phyloP scores from a whole-genome alignment of 2,797 vertebrate species.

The Iguana delicatissima region DNA sequence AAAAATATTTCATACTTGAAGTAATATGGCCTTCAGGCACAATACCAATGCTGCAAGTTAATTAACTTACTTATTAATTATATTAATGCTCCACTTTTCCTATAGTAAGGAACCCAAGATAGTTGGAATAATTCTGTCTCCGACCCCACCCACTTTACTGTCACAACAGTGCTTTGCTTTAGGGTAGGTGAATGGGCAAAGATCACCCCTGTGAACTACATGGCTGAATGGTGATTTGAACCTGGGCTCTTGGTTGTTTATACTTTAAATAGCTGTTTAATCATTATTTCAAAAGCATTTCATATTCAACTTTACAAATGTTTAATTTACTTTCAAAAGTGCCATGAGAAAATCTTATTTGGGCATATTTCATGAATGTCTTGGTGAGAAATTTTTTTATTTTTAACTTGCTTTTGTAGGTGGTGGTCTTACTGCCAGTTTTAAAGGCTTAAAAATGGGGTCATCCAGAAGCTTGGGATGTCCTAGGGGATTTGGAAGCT shows the following conservation, averaged over 20 bases:
- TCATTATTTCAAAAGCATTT: constrained; percentile 17
- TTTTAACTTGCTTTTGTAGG: background rate
- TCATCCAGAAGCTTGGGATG: too few species aligned
- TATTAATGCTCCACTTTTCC: background rate
- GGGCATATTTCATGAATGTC: background rate
- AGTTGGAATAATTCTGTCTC: background rate
- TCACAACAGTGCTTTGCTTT: background rate
- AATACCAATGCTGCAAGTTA: background rate
- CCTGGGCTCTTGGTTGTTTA: constrained; percentile 1
- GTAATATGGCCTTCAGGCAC: background rate
- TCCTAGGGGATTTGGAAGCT: too few species aligned
- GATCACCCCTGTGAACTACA: background rate
- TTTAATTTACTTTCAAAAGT: constrained; percentile 4
- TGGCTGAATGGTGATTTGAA: background rate
- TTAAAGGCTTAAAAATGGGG: background rate
- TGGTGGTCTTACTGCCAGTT: background rate
- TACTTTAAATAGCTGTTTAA: constrained; percentile 24
- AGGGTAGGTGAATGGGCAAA: background rate
- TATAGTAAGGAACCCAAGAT: background rate
- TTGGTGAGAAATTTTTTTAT: background rate
- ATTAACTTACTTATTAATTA: constrained; percentile 1
- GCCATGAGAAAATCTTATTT: background rate
- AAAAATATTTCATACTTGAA: background rate
- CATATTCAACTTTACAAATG: constrained; percentile 20
- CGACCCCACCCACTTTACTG: background rate